Base-by-base conservation (phyloP, 1,140 invertebrate species). In the Calosoma granatense region DNA sequence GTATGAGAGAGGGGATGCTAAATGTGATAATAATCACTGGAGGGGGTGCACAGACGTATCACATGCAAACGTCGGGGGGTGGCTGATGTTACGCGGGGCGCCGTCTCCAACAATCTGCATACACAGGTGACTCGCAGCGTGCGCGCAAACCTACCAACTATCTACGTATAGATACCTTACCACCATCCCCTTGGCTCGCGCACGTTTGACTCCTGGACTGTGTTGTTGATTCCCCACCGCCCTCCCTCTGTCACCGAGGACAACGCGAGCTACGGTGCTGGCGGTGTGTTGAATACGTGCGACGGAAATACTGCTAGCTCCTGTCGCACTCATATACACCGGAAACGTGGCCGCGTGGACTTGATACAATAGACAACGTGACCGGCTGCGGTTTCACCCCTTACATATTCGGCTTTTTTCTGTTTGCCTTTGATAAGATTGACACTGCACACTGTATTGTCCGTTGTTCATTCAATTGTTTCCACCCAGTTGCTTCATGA, bases 21-120 rank as follows among this genome's bases (percentile, higher is more conserved):
- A 51, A 51, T 51, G 43, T 51, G 43, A 51, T 51, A 51, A 51
- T 51, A 51, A 51, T 51, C 43, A 51, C 43, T 20, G 14, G 14
- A 17, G 19, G 6, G 43, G 14, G 43, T 6, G 43, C 14, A 20
- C 4, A 51, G 6, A 4, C 43, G 43, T 51, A 17, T 51, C 43
- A 51, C 19, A 15, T 17, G 43, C 6, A 51, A 6, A 14, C 30
- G 30, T 9, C 30, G 17, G 43, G 43, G 17, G 14, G 19, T 15
- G 43, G 19, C 4, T 6, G 43, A 6, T 51, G 19, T 6, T 11
- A 51, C 4, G 17, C 6, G 43, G 43, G 26, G 6, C 26, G 26
- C n/a, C 26, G 26, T 36, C 26, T 36, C 6, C n/a, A 36, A n/a
- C 26, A 36, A 36, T 36, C 26, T 36, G 26, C 26, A 36, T 36